Conservation (phyloP, 92 coral and sea anemone species). For the Epizoanthus ramosus region DNA sequence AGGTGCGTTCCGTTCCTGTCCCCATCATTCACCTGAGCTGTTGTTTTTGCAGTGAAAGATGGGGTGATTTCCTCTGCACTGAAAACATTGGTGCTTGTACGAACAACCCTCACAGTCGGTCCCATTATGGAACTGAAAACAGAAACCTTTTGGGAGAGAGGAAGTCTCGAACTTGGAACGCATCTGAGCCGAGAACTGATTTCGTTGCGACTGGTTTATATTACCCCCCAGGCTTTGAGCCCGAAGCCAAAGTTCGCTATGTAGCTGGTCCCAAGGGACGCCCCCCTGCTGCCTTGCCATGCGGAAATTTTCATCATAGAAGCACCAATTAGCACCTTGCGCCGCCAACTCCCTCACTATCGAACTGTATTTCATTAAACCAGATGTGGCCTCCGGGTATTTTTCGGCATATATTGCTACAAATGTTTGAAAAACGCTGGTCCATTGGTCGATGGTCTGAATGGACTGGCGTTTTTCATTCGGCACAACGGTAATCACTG, state of each 20-base stretch:
- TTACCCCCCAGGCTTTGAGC: too few relatives aligned
- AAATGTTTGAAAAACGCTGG: slow-evolving; percentile 20
- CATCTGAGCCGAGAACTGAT: too few relatives aligned
- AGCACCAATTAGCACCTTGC: slow-evolving; percentile 1
- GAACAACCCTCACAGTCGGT: slow-evolving; percentile 38
- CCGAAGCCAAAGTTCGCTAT: too few relatives aligned
- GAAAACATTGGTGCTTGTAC: slow-evolving; percentile 41
- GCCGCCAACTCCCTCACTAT: not conserved
- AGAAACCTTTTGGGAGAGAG: slow-evolving; percentile 36
- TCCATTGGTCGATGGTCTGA: slow-evolving; percentile 15
- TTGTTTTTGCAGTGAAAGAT: not conserved
- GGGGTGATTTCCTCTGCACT: slow-evolving; percentile 5
- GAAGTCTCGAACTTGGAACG: not conserved
- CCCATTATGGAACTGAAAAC: slow-evolving; percentile 40
- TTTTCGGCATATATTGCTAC: not conserved
- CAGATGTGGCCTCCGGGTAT: slow-evolving; percentile 8
- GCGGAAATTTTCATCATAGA: slow-evolving; percentile 17
- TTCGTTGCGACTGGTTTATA: too few relatives aligned
- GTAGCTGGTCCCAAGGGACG: slow-evolving; percentile 21
- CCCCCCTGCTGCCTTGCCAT: slow-evolving; percentile 1
- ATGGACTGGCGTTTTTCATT: not conserved
- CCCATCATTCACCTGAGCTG: not conserved
- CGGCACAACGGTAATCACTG: not conserved
- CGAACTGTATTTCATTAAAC: slow-evolving; percentile 23
- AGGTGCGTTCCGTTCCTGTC: too few relatives aligned